Base-by-base conservation (phyloP, 2,888 invertebrate genomes). In the Prosapia bicincta region DNA sequence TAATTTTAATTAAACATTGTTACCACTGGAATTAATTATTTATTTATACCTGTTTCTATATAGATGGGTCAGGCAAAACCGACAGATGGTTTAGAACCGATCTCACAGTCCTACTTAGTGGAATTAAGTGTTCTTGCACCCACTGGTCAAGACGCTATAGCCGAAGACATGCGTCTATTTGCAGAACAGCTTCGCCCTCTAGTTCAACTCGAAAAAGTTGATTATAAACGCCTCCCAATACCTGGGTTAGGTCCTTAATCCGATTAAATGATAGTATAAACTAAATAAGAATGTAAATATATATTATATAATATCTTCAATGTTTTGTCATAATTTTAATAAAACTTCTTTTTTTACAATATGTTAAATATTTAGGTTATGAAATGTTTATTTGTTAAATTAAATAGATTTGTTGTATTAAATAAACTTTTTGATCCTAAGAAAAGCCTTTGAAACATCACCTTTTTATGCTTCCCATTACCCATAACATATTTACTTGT, bases 121-220 rank as follows among this genome's bases (percentile, higher is more conserved):
- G 98, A 98, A 85, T 87, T 98, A 79, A 97, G 96, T 79, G 93
- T 96, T 13, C 86, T 96, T 73, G 96, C 97, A 1, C 96, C 96
- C 0, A 92, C 93, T 81, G 96, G 96, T 0, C 96, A 98, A 85
- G 97, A 98, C 84, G 94, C 95, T 24, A 95, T 98, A 76, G 98
- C 95, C 2, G 98, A 98, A 82, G 98, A 98, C 83, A 97, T 98
- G 94, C 91, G 94, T 78, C 90, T 93, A 28, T 97, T 98, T 86
- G 96, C 98, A 0, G 98, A 98, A 83, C 97, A 98, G 83, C 87
- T 98, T 1, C 91, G 94, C 82, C 98, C 98, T 0, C 87, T 97
- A 9, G 97, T 97, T 3, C 93, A 94, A 80, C 88, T 98, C 7
- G 97, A 97, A 83, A 97, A 97, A 86, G 93, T 97, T 72, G 97